Base-by-base conservation (phyloP, 53 echinoderm and acorn worm genomes). In the Echinarachnius parma region DNA sequence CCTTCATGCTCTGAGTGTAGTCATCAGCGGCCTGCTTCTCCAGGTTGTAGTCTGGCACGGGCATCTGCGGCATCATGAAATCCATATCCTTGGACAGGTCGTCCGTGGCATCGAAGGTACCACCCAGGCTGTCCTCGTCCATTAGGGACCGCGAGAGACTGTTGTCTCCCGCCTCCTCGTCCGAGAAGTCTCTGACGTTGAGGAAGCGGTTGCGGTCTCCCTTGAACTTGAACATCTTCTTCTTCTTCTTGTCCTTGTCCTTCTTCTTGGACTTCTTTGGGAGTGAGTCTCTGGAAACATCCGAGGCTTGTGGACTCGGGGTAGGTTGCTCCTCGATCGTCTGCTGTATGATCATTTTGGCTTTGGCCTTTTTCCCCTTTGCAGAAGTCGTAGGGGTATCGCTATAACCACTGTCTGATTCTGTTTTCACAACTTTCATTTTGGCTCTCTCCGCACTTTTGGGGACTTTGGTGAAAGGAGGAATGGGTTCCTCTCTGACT, bases 341-440 rank as follows among this genome's bases (percentile, higher is more conserved):
- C 57, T 72, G 74, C n/a, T n/a, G n/a, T n/a, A n/a, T n/a, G n/a
- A n/a, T n/a, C 18, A 72, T n/a, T 34, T 72, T 72, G 15, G 74
- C 23, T 72, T 72, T 72, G 42, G 39, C 14, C 19, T 72, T 72
- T 28, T 72, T 72, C 2, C 54, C 4, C 44, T 72, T 72, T 24
- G 16, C 57, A 3, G 70, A 69, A 9, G 42, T 48, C 13, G 75
- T 25, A 1, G 63, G 76, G 2, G 82, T 58, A 28, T 82, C 82
- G 19, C 82, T 82, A 54, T 82, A 82, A 20, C 82, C 82, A 47
- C 82, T 82, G 27, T 82, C 82, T 4, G 82, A 82, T 36, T 82
- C 82, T 55, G 47, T 54, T 46, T 65, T 82, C 28, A 30, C 21
- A 31, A 36, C 49, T 32, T 79, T 84, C 45, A 52, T 55, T 44